Percentiles rank a stretch among this genome's conserved stretches.
Evolutionary conservation across 2,113 vertebrate species (phyloP).

Genomic region (Xyliphius kryptos): DNA sequence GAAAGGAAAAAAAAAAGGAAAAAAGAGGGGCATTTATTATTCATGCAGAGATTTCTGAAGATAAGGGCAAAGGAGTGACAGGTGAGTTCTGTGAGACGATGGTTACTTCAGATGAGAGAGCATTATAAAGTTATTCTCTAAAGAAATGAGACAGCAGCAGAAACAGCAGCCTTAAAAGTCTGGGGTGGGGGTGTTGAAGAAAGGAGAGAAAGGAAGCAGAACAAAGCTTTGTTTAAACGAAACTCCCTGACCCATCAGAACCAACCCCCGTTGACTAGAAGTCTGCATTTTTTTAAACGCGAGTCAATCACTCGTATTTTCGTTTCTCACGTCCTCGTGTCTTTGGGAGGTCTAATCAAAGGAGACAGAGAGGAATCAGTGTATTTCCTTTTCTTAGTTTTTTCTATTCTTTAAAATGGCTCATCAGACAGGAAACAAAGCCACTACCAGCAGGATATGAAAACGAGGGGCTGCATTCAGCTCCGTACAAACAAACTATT

Average conservation of each 20-base stretch:
- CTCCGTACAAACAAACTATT: no score
- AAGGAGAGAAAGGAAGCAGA: constrained; percentile 1
- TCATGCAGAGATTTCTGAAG: constrained; percentile 43
- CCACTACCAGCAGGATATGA: constrained; percentile 21
- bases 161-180: neutral
- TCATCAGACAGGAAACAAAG: constrained; percentile 43
- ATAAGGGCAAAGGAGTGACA: constrained; percentile 43
- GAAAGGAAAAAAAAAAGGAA: constrained; percentile 13
- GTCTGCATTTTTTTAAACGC: neutral
- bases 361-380: constrained; percentile 23
- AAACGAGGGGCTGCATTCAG: constrained; percentile 28
- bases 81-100: constrained; percentile 38
- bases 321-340: constrained; percentile 14
- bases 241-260: neutral
- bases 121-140: constrained; percentile 8
- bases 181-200: neutral
- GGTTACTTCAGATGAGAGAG: constrained; percentile 29
- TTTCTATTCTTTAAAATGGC: constrained; percentile 31
- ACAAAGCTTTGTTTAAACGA: constrained; percentile 11
- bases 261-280: no score
- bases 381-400: constrained; percentile 15
- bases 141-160: no score
- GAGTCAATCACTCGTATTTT: constrained; percentile 25
- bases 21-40: constrained; percentile 40
- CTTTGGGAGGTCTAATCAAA: constrained; percentile 26